A percentile compares a stretch with the other conserved stretches of the same genome.
Conservation (phyloP, 2,888 invertebrate genomes). For the Anodontia alba region DNA sequence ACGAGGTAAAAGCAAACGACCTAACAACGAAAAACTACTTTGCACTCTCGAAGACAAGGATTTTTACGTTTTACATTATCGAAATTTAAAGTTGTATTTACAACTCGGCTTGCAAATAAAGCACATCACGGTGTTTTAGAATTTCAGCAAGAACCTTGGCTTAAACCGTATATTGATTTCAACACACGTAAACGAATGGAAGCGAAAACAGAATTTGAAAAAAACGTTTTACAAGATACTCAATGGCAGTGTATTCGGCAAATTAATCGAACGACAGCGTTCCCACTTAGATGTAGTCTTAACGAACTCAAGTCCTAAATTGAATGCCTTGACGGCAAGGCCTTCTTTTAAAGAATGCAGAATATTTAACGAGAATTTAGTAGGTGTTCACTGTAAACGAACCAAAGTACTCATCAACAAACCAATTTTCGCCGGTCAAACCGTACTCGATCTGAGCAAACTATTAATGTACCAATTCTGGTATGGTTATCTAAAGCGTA, state of each 20-base stretch:
- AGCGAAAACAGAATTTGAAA: background rate
- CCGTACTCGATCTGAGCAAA: too few species aligned
- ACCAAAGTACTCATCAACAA: background rate
- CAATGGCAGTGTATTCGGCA: background rate
- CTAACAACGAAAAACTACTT: background rate
- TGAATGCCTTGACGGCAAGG: background rate
- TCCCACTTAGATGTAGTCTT: background rate
- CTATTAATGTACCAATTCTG: too few species aligned
- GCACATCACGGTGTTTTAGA: constrained; percentile 74
- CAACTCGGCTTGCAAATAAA: constrained; percentile 63
- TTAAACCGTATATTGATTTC: constrained; percentile 78
- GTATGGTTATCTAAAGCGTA: too few species aligned
- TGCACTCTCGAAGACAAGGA: background rate
- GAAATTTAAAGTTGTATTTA: constrained; percentile 76
- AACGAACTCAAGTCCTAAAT: background rate
- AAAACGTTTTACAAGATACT: background rate
- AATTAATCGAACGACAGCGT: background rate
- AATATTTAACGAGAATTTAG: background rate
- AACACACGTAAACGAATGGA: background rate
- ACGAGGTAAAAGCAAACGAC: background rate
- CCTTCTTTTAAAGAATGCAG: background rate
- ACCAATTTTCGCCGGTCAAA: too few species aligned
- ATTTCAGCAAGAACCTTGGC: constrained; percentile 76
- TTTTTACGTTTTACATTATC: constrained; percentile 66
- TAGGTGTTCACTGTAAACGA: background rate